Evolutionary conservation across 64 coral and sea anemone genomes (phyloP).

Genomic region (Orbicella faveolata): DNA sequence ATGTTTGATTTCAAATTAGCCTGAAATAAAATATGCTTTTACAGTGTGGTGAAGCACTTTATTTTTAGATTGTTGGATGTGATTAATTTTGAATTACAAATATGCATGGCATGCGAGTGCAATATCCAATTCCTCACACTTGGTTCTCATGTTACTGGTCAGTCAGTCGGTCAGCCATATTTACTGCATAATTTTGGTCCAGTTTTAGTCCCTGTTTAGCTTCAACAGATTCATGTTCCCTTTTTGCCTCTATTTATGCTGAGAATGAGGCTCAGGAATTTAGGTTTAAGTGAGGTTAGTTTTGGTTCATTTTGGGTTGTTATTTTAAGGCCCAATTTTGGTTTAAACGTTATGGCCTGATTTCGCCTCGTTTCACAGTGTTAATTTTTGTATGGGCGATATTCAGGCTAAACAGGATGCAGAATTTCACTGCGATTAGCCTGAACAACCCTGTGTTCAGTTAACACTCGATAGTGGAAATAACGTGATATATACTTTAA

Average conservation of each 20-base stretch:
- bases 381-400: slow-evolving; percentile 14
- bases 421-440: too few relatives aligned
- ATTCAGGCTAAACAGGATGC: too few relatives aligned
- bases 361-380: neutral
- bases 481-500: too few relatives aligned
- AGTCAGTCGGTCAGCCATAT: neutral
- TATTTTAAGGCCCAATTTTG: neutral
- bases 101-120: too few relatives aligned
- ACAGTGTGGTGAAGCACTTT: neutral
- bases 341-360: neutral
- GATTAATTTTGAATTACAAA: too few relatives aligned
- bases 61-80: too few relatives aligned
- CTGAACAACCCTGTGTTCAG: too few relatives aligned
- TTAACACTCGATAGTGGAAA: too few relatives aligned
- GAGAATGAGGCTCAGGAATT: neutral
- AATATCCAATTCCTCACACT: neutral
- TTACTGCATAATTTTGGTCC: slow-evolving; percentile 15
- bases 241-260: slow-evolving; percentile 11
- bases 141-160: neutral
- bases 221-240: neutral
- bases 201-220: slow-evolving; percentile 1
- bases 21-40: slow-evolving; percentile 3
- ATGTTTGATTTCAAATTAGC: neutral
- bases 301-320: slow-evolving; percentile 15
- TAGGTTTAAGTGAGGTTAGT: slow-evolving; percentile 19